Percentiles rank a stretch among this genome's conserved stretches.
Conservation (phyloP, 1,140 invertebrate species). For the Tetragnatha versicolor region DNA sequence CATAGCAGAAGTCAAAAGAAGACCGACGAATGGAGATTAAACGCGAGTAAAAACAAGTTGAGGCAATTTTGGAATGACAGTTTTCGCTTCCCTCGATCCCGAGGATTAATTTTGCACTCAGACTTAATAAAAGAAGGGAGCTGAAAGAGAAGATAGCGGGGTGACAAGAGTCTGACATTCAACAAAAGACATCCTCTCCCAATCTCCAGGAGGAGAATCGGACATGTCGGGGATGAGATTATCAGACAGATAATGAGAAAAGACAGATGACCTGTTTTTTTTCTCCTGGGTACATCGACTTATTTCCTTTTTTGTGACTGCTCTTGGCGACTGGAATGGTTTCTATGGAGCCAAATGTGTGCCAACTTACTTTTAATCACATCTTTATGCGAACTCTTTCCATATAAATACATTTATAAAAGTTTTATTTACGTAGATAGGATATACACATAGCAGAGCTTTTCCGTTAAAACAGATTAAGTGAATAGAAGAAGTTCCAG, state of each 20-base stretch:
- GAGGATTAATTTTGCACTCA: not conserved
- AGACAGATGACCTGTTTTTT: conserved; percentile 48
- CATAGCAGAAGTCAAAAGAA: no score
- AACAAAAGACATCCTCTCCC: not conserved
- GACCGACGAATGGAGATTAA: no score
- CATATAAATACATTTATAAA: no score
- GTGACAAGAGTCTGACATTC: conserved; percentile 13
- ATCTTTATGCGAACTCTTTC: no score
- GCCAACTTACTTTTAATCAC: no score
- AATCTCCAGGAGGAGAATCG: conserved; percentile 10
- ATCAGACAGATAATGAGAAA: conserved; percentile 48
- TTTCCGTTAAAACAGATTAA: no score
- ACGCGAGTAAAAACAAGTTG: no score
- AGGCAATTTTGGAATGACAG: conserved; percentile 1
- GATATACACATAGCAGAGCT: no score
- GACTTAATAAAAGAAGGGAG: not conserved
- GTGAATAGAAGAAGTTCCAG: no score
- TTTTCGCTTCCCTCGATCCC: not conserved
- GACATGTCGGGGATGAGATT: conserved; percentile 36
- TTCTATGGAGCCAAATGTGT: not conserved
- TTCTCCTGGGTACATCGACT: not conserved
- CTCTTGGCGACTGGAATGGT: not conserved
- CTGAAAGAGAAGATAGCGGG: not conserved
- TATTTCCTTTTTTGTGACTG: not conserved
- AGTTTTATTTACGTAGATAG: no score